Evolutionary conservation across 1,140 invertebrate species (phyloP).

Genomic region (Orussus abietinus): DNA sequence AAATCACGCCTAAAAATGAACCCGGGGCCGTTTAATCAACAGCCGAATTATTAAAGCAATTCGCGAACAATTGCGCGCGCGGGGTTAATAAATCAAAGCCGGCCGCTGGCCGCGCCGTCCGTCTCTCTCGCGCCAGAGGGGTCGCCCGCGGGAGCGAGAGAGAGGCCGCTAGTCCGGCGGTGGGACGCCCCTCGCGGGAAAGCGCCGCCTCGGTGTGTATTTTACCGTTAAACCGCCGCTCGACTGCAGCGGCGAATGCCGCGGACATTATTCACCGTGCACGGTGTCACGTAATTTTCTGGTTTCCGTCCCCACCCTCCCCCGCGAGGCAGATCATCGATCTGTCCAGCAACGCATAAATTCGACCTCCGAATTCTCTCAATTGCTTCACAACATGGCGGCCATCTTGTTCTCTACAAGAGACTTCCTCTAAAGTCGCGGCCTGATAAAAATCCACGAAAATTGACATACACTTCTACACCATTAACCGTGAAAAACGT

Average conservation of each 20-base stretch:
- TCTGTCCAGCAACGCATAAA: too few species aligned
- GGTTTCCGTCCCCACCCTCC: constrained; percentile 30
- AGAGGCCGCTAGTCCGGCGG: neutral
- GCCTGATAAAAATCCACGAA: too few species aligned
- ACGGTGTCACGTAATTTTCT: constrained; percentile 37
- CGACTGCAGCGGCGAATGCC: constrained; percentile 34
- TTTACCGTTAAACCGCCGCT: constrained; percentile 17
- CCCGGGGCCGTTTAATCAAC: constrained; percentile 45
- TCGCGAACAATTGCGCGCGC: constrained; percentile 38
- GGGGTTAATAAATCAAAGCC: constrained; percentile 47
- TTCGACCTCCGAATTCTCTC: too few species aligned
- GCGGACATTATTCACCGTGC: constrained; percentile 33
- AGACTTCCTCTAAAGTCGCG: too few species aligned
- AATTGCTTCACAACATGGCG: too few species aligned
- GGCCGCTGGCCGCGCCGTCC: constrained; percentile 19
- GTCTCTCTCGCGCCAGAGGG: constrained; percentile 19
- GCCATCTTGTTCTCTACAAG: too few species aligned
- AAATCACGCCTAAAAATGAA: constrained; percentile 47
- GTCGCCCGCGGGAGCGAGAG: neutral
- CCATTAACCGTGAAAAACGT: too few species aligned
- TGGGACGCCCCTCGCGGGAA: neutral
- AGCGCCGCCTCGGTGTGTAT: constrained; percentile 19
- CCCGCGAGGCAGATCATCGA: too few species aligned
- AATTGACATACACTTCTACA: too few species aligned
- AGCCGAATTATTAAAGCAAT: constrained; percentile 47